phyloP scores from a whole-genome alignment of 2,113 vertebrate genomes.

The Lipotes vexillifer region DNA sequence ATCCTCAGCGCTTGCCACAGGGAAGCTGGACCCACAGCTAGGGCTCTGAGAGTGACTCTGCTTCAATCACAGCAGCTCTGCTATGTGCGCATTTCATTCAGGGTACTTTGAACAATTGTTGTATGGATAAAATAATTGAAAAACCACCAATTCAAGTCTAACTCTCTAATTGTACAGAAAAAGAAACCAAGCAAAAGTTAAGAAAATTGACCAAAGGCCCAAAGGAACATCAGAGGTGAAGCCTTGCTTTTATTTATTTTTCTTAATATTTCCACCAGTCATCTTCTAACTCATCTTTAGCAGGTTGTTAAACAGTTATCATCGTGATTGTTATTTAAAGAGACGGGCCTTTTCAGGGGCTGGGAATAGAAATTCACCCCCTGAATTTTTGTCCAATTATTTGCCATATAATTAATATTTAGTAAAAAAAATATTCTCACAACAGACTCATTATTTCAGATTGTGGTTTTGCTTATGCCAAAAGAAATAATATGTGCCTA shows the following conservation, averaged over 20 bases:
- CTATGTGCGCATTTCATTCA: neutral
- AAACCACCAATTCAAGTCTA: neutral
- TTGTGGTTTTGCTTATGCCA: neutral
- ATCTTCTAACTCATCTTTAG: neutral
- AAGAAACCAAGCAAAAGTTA: neutral
- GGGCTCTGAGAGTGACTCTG: fast-evolving
- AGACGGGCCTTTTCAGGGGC: too few relatives aligned
- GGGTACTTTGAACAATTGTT: neutral
- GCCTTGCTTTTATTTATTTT: neutral
- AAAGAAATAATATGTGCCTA: neutral
- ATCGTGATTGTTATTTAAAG: neutral
- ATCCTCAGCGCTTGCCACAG: neutral
- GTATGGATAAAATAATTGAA: neutral
- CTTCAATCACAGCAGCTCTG: fast-evolving
- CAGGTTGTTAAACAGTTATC: neutral
- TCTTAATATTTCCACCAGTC: neutral
- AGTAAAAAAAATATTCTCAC: neutral
- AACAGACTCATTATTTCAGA: neutral
- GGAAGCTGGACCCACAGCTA: neutral
- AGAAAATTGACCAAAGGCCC: neutral
- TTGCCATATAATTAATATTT: neutral
- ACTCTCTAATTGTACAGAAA: neutral
- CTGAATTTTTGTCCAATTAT: neutral
- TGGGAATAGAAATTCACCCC: neutral
- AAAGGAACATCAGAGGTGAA: neutral